Conservation (phyloP, 2,888 invertebrate species). For the Metopia argyrocephala region DNA sequence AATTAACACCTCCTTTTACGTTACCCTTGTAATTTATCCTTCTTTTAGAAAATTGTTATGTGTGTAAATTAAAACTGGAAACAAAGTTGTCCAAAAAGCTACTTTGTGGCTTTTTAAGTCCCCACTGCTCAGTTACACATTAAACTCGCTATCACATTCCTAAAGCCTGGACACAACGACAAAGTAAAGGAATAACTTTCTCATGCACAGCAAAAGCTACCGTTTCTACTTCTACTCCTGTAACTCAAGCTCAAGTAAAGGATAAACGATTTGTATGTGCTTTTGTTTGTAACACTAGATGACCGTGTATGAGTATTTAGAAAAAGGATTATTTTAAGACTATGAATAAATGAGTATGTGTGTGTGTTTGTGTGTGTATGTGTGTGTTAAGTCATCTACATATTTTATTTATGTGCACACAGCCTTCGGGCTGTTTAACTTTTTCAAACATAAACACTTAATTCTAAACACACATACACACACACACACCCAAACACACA, state of each 20-base stretch:
- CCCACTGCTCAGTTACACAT: constrained; percentile 23
- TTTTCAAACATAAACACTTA: constrained; percentile 62
- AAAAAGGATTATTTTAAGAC: constrained; percentile 48
- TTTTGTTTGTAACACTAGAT: neutral
- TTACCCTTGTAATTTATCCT: neutral
- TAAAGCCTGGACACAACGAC: neutral
- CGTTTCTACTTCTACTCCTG: neutral
- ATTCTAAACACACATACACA: constrained; percentile 16
- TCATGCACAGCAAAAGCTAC: constrained; percentile 8
- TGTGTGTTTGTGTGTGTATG: neutral
- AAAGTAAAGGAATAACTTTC: constrained; percentile 47
- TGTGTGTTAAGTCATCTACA: neutral
- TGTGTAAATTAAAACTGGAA: constrained; percentile 27
- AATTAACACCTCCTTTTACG: neutral
- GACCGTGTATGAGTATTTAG: constrained; percentile 40
- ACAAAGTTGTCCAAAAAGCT: constrained; percentile 72
- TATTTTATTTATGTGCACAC: constrained; percentile 37
- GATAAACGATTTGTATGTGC: neutral
- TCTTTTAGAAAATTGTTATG: neutral
- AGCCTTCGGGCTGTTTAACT: constrained; percentile 62
- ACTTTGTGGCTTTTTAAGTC: constrained; percentile 75
- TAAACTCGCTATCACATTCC: constrained; percentile 45
- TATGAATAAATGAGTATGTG: neutral
- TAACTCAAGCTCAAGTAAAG: too few relatives aligned
- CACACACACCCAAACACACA: neutral